These are phyloP conservation scores for Phaenicophaeus curvirostris DNA, from an alignment of 2,797 vertebrate genomes.

Conservation along the genomic window DNA sequence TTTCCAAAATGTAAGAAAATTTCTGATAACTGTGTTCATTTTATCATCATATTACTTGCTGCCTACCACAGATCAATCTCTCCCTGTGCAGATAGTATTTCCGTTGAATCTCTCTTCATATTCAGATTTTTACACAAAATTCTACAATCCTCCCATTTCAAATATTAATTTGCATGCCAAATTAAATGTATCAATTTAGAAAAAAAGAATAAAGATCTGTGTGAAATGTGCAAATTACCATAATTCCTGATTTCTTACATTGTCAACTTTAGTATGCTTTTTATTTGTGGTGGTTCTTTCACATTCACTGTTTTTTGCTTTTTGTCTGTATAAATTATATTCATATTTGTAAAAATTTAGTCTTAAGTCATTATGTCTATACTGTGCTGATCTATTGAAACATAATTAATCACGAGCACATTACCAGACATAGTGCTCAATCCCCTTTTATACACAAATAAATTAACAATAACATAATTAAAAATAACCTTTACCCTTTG, in stretches of 20 bases:
- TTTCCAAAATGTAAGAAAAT: not conserved
- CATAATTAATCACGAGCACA: fast-evolving
- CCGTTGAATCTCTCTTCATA: not conserved
- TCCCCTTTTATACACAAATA: not conserved
- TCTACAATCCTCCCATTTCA: not conserved
- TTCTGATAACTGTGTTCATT: not conserved
- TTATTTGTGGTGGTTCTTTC: not conserved
- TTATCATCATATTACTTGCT: not conserved
- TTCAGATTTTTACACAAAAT: not conserved
- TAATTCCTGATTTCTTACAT: not conserved
- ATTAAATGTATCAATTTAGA: not conserved
- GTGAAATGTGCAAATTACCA: not conserved
- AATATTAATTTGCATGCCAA: not conserved
- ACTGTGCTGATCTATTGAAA: not conserved
- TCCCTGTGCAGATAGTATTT: not conserved
- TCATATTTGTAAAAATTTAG: not conserved
- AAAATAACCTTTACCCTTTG: not conserved
- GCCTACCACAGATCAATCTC: not conserved
- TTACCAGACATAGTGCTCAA: not conserved
- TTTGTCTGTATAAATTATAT: not conserved
- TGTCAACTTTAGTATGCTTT: not conserved
- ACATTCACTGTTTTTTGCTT: not conserved
- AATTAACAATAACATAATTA: not conserved
- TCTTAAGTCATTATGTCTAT: not conserved
- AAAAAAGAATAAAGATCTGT: not conserved